Evolutionary conservation across 2,888 invertebrate species (phyloP), one percentile per base, ranked within the genome.

Genomic region (Sminthurinus aureus): DNA sequence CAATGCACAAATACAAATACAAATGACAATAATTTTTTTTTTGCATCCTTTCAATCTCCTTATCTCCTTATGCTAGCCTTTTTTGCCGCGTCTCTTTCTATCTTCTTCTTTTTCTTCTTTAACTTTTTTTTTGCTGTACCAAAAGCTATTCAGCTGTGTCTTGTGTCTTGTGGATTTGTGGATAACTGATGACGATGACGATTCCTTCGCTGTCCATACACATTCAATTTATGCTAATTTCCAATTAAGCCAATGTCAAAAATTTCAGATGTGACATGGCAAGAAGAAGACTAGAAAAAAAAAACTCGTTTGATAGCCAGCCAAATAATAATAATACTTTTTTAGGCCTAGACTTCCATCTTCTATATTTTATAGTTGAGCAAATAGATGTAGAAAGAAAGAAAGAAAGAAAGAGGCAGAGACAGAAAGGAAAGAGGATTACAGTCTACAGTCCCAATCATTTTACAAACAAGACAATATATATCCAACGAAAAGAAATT

Each of bases 181-280:
- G 11, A 20, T 67, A n/a, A 69, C 13, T 74, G 74, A 24, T 24
- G 77, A 20, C 52, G 74, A 24, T 24, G 77, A 20, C 52, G 50
- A 26, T 38, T 79, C 69, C 67, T 73, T 26, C 15, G 80, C 82
- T 79, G 64, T 69, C 66, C 67, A 79, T 77, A 80, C 51, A 73
- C 67, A 82, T 83, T 58, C 81, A 86, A 84, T 85, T 86, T 86
- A 87, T 87, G 87, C 84, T 86, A 87, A 87, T 87, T 87, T 84
- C 87, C 85, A 87, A 87, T 87, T 87, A 87, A 87, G 85, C 85
- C 85, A 87, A 84, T 87, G 87, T 87, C 87, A 87, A 85, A 75
- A 51, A 38, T 76, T 81, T 76, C 52, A n/a, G 66, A 81, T 69
- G 74, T 81, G 73, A 78, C 73, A 78, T 51, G 58, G 78, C 71